A percentile compares a stretch with the other conserved stretches of the same genome.
Evolutionary conservation across 2,113 vertebrate genomes (phyloP).

Genomic region (Scytalopus superciliaris): DNA sequence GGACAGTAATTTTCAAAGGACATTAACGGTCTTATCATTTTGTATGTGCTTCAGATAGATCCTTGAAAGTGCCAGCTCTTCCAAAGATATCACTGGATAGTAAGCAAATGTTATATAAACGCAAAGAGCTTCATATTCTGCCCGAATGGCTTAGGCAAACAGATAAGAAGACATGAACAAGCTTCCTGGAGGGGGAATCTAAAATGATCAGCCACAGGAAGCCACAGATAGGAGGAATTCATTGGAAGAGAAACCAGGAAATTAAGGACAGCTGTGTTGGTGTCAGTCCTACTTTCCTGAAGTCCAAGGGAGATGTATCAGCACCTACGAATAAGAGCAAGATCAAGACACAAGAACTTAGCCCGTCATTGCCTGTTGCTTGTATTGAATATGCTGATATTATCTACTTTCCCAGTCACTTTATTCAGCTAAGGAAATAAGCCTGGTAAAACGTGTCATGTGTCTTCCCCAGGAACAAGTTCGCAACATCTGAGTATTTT

Average conservation of each 20-base stretch:
- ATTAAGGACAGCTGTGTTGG: not conserved
- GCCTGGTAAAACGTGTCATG: constrained; percentile 11
- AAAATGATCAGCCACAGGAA: not conserved
- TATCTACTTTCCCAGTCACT: constrained; percentile 36
- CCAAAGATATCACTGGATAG: not conserved
- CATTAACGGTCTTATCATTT: not conserved
- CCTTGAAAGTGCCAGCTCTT: not conserved
- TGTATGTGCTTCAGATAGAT: not conserved
- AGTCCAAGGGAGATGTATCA: not conserved
- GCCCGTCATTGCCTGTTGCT: not conserved
- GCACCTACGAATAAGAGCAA: not conserved
- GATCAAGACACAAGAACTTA: not conserved
- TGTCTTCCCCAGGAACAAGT: constrained; percentile 43
- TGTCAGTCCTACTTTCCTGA: not conserved
- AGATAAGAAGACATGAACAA: not conserved
- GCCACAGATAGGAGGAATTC: not conserved
- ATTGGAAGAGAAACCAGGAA: not conserved
- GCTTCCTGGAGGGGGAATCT: not conserved
- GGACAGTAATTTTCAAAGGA: not conserved
- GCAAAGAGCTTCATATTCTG: not conserved
- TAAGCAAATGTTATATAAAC: not conserved
- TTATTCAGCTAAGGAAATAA: constrained; percentile 60
- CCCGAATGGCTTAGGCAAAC: not conserved
- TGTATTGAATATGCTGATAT: not conserved
- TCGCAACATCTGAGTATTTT: constrained; percentile 12